A percentile compares a stretch with the other conserved stretches of the same genome.
These are phyloP conservation scores for Oscheius onirici DNA, from an alignment of 2,888 invertebrate species.

Conservation along the genomic window DNA sequence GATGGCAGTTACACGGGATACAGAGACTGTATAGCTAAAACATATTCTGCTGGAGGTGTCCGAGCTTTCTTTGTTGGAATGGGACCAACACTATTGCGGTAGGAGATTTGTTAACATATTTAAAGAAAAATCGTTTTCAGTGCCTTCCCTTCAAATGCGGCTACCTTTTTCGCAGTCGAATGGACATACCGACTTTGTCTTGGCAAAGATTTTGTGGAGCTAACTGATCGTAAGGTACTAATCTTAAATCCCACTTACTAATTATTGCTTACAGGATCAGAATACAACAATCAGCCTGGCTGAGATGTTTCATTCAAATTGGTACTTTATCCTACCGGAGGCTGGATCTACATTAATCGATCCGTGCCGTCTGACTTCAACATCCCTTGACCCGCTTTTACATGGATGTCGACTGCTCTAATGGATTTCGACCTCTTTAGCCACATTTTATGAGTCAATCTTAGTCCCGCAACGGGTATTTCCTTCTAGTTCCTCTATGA, in stretches of 20 bases:
- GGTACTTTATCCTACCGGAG: conserved; percentile 61
- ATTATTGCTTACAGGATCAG: conserved; percentile 1
- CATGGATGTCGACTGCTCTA: conserved; percentile 61
- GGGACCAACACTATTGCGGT: conserved; percentile 66
- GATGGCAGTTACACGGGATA: conserved; percentile 74
- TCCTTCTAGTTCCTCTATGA: not conserved
- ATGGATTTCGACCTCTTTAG: not conserved
- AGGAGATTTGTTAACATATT: not conserved
- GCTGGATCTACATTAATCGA: conserved; percentile 67
- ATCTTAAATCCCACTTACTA: not conserved
- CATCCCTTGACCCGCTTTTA: conserved; percentile 66
- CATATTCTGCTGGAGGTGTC: conserved; percentile 80
- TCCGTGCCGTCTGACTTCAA: too few relatives aligned
- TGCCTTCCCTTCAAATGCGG: conserved; percentile 92
- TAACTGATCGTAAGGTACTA: conserved; percentile 26
- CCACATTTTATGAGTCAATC: too few relatives aligned
- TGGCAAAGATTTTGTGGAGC: conserved; percentile 54
- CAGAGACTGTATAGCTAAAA: conserved; percentile 81
- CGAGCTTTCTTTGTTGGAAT: conserved; percentile 77
- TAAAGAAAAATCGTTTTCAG: conserved; percentile 72
- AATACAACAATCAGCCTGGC: conserved; percentile 24
- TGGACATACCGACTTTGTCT: conserved; percentile 69
- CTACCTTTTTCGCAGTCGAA: conserved; percentile 85
- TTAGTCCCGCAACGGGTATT: conserved; percentile 19
- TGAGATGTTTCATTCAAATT: conserved; percentile 55